Percentiles rank a stretch among this genome's conserved stretches.
Evolutionary conservation across 2,797 vertebrate species (phyloP).

Genomic region (Notolabrus celidotus): DNA sequence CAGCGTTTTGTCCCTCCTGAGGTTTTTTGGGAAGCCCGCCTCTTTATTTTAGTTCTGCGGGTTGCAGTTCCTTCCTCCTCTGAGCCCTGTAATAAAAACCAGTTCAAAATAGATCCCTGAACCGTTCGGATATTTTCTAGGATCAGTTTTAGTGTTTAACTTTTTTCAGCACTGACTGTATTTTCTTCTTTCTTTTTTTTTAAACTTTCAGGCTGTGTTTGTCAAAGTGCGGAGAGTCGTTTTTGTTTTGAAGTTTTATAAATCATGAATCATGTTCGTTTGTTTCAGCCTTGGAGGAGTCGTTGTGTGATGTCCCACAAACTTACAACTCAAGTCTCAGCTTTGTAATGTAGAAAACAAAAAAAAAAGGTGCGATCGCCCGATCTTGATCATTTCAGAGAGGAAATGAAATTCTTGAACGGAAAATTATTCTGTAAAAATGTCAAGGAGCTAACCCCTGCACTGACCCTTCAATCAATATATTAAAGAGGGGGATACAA

Average conservation of each 20-base stretch:
- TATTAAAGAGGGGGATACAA: constrained; percentile 56
- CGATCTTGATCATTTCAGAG: no score
- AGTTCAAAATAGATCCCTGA: constrained; percentile 73
- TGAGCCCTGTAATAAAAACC: constrained; percentile 80
- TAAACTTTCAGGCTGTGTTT: constrained; percentile 2
- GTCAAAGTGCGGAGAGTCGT: constrained; percentile 24
- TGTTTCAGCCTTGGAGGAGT: constrained; percentile 35
- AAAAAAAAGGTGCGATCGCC: constrained; percentile 16
- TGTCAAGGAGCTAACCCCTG: constrained; percentile 41
- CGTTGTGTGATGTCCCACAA: constrained; percentile 41
- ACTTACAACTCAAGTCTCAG: constrained; percentile 53
- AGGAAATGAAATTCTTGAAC: no score
- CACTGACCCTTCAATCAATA: constrained; percentile 57
- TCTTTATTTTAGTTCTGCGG: constrained; percentile 75
- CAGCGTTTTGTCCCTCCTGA: constrained; percentile 70
- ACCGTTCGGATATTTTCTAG: constrained; percentile 71
- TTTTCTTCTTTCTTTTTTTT: constrained; percentile 22
- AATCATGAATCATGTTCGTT: constrained; percentile 33
- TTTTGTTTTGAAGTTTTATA: constrained; percentile 41
- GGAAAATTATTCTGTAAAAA: constrained; percentile 39
- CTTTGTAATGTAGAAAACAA: constrained; percentile 60
- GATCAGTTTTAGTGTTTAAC: constrained; percentile 62
- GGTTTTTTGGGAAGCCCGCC: constrained; percentile 71
- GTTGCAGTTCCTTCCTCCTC: constrained; percentile 73
- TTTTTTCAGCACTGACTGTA: constrained; percentile 54